Conservation (phyloP, 2,797 vertebrate species). For the Tauraco hartlaubi region DNA sequence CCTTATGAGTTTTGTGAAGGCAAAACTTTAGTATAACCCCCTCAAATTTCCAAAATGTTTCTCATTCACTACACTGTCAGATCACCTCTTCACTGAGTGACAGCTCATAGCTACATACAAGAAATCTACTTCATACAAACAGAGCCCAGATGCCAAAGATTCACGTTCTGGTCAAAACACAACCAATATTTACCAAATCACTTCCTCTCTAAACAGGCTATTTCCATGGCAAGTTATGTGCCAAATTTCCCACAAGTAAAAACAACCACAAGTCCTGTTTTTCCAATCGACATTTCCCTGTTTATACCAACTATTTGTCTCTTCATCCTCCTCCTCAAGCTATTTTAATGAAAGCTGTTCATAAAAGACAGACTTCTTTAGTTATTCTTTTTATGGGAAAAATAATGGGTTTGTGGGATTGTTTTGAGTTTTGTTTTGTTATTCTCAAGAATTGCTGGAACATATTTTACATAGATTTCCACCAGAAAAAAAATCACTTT, state of each 20-base stretch:
- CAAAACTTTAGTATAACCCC: background rate
- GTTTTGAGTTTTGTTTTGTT: background rate
- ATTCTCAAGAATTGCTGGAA: slow-evolving; percentile 22
- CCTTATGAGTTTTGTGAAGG: background rate
- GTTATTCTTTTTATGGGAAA: background rate
- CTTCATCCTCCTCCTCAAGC: background rate
- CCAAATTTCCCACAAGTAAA: background rate
- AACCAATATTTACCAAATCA: background rate
- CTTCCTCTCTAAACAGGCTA: background rate
- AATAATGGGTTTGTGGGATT: background rate
- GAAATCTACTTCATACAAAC: background rate
- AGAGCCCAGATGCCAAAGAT: background rate
- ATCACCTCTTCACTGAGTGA: background rate
- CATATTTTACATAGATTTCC: slow-evolving; percentile 4
- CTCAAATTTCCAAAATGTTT: background rate
- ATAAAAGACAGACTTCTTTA: background rate
- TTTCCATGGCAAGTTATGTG: background rate
- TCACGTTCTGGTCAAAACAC: background rate
- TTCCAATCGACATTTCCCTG: background rate
- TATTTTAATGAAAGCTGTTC: background rate
- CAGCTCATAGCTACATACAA: background rate
- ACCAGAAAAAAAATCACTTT: background rate
- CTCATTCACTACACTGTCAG: background rate
- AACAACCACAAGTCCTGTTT: background rate
- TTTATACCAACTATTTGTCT: background rate